These are phyloP conservation scores for Asbolus verrucosus DNA, from an alignment of 1,140 invertebrate species.

Conservation along the genomic window DNA sequence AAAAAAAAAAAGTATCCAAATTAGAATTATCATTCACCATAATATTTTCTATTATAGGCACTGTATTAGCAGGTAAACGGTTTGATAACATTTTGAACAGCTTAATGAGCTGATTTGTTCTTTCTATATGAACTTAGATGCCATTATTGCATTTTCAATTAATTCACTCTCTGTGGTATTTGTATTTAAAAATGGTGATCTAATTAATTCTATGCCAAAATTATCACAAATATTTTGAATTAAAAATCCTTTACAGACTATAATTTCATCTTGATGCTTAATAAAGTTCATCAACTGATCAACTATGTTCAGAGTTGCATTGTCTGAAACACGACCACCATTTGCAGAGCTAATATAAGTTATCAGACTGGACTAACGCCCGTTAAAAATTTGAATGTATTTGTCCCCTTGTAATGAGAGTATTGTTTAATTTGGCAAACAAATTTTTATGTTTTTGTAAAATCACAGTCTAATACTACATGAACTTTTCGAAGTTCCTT, in stretches of 20 bases:
- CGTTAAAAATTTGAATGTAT: conserved; percentile 59
- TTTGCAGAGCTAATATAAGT: conserved; percentile 54
- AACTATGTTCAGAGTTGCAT: conserved; percentile 52
- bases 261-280: conserved; percentile 54
- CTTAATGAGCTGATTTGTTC: no score
- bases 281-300: conserved; percentile 51
- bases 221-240: conserved; percentile 22
- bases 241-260: conserved; percentile 57
- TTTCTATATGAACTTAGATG: no score
- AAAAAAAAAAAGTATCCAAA: no score
- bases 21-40: no score
- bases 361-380: conserved; percentile 56
- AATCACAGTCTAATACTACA: no score
- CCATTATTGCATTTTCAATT: no score
- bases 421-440: neutral
- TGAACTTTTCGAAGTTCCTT: no score
- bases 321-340: conserved; percentile 57
- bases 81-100: no score
- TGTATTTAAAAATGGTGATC: conserved; percentile 34
- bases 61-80: no score
- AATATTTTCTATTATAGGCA: no score
- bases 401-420: conserved; percentile 34
- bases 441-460: no score
- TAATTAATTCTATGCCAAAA: conserved; percentile 41
- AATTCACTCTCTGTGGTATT: no score